phyloP scores from a whole-genome alignment of 2,113 vertebrate genomes.

The Gasterosteus aculeatus region DNA sequence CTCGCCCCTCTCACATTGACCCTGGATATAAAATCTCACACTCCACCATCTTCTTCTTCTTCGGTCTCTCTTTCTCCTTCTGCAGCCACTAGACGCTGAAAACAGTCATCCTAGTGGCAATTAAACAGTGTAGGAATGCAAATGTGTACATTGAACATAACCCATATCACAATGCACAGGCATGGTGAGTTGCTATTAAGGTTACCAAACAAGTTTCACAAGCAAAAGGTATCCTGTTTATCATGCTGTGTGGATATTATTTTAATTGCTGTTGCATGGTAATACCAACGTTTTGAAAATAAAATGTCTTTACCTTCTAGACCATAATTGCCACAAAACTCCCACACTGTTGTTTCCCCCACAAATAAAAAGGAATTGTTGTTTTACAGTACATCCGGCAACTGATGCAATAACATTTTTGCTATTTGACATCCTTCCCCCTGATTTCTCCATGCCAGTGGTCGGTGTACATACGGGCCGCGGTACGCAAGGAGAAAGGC shows the following conservation, averaged over 20 bases:
- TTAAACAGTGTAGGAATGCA: neutral
- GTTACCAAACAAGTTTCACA: neutral
- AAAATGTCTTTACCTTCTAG: neutral
- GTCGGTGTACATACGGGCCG: slow-evolving; percentile 97
- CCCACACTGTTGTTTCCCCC: neutral
- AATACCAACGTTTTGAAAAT: neutral
- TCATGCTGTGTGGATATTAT: neutral
- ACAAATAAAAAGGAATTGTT: neutral
- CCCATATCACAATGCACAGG: neutral
- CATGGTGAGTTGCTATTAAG: neutral
- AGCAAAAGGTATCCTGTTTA: neutral
- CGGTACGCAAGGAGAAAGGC: slow-evolving; percentile 98
- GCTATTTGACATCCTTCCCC: neutral
- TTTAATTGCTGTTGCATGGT: neutral
- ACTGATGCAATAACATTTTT: neutral
- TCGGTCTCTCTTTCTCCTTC: slow-evolving; percentile 7
- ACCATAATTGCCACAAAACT: neutral
- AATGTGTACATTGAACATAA: neutral
- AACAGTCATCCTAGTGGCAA: neutral
- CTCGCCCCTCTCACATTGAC: slow-evolving; percentile 24
- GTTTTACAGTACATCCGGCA: neutral
- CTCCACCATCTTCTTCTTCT: slow-evolving; percentile 5
- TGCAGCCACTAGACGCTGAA: neutral
- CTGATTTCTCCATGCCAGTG: slow-evolving; percentile 80
- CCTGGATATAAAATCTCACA: slow-evolving; percentile 40